These are phyloP conservation scores for Leucania comma DNA, from an alignment of 2,888 invertebrate species.

Conservation along the genomic window DNA sequence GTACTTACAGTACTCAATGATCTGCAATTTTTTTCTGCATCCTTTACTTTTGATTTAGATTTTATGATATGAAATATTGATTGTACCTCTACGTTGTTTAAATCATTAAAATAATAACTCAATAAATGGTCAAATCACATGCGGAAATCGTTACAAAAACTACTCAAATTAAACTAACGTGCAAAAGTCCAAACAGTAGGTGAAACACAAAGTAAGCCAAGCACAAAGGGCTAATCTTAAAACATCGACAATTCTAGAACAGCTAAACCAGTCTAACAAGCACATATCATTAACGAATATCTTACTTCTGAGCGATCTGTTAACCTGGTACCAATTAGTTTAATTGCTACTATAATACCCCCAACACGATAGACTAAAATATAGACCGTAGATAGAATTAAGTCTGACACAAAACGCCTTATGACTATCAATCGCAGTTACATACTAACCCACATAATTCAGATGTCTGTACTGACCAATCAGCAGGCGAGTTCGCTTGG, in stretches of 20 bases:
- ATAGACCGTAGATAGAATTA: conserved; percentile 20
- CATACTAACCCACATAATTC: conserved; percentile 65
- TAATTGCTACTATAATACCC: conserved; percentile 53
- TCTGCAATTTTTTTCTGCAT: conserved; percentile 25
- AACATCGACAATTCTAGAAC: conserved; percentile 42
- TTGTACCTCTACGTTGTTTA: neutral
- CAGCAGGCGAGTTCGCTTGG: conserved; percentile 28
- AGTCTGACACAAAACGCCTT: conserved; percentile 46
- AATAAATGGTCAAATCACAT: too few relatives aligned
- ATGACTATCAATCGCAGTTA: conserved; percentile 47
- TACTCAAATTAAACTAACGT: conserved; percentile 6
- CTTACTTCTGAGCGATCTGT: conserved; percentile 57
- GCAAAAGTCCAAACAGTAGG: conserved; percentile 1
- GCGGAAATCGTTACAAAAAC: neutral
- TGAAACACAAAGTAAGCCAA: conserved; percentile 18
- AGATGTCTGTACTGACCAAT: conserved; percentile 56
- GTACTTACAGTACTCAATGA: conserved; percentile 27
- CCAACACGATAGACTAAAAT: conserved; percentile 21
- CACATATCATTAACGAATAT: conserved; percentile 64
- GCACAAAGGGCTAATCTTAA: conserved; percentile 38
- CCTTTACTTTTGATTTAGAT: conserved; percentile 27
- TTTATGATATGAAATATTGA: conserved; percentile 14
- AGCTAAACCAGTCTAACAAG: conserved; percentile 50
- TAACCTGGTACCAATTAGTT: conserved; percentile 61
- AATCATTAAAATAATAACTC: neutral